These are phyloP conservation scores for Andinoacara biseriatus DNA, from an alignment of 2,113 vertebrate genomes.

Conservation along the genomic window DNA sequence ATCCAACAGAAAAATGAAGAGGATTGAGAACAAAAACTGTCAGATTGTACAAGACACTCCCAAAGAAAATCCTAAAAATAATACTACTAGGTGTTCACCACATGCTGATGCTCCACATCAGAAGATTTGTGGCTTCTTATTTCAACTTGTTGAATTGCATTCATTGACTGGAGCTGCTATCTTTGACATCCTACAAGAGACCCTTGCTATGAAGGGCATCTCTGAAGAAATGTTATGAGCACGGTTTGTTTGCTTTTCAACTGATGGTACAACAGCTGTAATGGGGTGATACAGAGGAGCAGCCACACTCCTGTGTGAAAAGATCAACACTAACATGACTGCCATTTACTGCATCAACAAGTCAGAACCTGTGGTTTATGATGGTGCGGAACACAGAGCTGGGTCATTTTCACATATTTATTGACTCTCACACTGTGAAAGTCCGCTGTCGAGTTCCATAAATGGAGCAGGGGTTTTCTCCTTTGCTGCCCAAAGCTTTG, in stretches of 20 bases:
- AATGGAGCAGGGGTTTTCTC: background rate
- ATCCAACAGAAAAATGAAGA: background rate
- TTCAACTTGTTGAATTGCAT: background rate
- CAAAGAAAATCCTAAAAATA: background rate
- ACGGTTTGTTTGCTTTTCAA: background rate
- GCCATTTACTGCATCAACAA: background rate
- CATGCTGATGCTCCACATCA: background rate
- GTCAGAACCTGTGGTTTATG: background rate
- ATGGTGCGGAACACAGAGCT: background rate
- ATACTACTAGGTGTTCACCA: accelerated
- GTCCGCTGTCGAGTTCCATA: background rate
- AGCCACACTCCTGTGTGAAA: background rate
- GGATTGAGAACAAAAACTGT: background rate
- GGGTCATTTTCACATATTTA: background rate
- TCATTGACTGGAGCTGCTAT: background rate
- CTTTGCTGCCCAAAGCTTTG: background rate
- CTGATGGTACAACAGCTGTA: background rate
- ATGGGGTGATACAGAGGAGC: background rate
- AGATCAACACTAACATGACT: background rate
- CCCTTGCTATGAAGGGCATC: background rate
- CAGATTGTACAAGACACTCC: background rate
- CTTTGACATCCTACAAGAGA: background rate
- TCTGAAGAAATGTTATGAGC: background rate
- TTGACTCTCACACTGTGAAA: background rate
- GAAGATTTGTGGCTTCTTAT: background rate